Evolutionary conservation across 2,888 invertebrate genomes (phyloP).

Genomic region (Idaea straminata): DNA sequence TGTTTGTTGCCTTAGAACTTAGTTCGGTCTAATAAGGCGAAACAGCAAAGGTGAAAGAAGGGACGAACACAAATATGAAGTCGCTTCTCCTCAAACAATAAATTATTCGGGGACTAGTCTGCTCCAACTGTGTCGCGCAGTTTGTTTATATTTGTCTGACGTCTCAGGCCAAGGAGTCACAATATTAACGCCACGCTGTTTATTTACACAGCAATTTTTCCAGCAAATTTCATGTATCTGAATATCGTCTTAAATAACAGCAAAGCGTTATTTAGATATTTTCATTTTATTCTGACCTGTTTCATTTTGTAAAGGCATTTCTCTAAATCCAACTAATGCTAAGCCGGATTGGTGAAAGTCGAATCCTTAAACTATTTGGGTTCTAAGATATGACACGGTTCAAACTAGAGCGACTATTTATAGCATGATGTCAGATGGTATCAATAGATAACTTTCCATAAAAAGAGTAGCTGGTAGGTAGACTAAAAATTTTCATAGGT

Average conservation of each 20-base stretch:
- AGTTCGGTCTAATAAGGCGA: conserved; percentile 42
- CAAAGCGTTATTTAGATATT: not conserved
- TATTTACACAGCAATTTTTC: conserved; percentile 30
- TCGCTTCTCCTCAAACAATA: conserved; percentile 54
- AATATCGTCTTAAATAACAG: not conserved
- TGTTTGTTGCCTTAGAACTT: conserved; percentile 34
- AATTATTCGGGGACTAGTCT: conserved; percentile 48
- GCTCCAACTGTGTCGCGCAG: conserved; percentile 36
- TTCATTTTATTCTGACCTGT: not conserved
- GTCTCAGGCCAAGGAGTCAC: conserved; percentile 33
- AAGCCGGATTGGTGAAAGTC: not conserved
- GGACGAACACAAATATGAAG: conserved; percentile 54
- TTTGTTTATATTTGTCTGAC: conserved; percentile 57
- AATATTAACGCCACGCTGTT: conserved; percentile 39
- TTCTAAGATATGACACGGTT: not conserved
- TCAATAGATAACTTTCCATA: too few species aligned
- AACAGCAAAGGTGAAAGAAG: conserved; percentile 41
- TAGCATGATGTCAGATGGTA: too few species aligned
- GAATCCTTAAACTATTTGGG: not conserved
- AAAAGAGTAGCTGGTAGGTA: too few species aligned
- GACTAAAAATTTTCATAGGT: too few species aligned
- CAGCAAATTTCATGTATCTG: conserved; percentile 26
- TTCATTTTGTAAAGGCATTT: not conserved
- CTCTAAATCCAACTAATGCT: too few species aligned
- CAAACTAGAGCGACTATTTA: too few species aligned